A percentile compares a stretch with the other conserved stretches of the same genome.
phyloP scores from a whole-genome alignment of 2,888 invertebrate species.

The Phyllotreta striolata region DNA sequence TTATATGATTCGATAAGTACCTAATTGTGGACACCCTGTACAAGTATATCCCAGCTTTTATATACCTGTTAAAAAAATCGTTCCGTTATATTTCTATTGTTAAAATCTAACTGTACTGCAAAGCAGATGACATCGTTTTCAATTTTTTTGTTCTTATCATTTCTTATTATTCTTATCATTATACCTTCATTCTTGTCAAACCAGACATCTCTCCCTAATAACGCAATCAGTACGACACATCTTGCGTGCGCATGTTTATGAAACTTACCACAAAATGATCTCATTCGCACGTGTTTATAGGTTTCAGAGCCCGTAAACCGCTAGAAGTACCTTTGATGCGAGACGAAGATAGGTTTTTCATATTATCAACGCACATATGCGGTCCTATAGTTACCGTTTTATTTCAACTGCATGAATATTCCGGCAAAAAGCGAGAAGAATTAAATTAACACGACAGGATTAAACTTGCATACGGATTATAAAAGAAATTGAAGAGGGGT shows the following conservation, averaged over 20 bases:
- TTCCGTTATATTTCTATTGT: no score
- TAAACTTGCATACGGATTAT: conserved; percentile 30
- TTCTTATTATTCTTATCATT: no score
- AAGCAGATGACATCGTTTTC: no score
- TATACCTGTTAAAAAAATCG: no score
- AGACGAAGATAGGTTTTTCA: conserved; percentile 22
- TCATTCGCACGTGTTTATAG: conserved; percentile 39
- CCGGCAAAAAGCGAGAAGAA: conserved; percentile 12
- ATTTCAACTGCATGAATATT: conserved; percentile 5
- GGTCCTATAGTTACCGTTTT: conserved; percentile 10
- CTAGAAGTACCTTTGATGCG: conserved; percentile 24
- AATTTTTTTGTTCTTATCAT: no score
- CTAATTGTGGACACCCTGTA: no score
- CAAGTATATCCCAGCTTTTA: not conserved
- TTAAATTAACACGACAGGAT: conserved; percentile 25
- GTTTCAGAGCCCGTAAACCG: conserved; percentile 35
- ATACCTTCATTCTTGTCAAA: not conserved
- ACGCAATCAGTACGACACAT: conserved; percentile 25
- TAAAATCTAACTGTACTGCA: no score
- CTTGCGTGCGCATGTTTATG: conserved; percentile 27
- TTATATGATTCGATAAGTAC: conserved; percentile 12
- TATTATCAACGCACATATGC: conserved; percentile 9
- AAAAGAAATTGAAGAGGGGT: conserved; percentile 38
- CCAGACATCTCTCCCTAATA: conserved; percentile 7
- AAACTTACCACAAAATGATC: conserved; percentile 25